Percentiles rank a stretch among this genome's conserved stretches.
Conservation (phyloP, 1,140 invertebrate species). For the Spodoptera frugiperda region DNA sequence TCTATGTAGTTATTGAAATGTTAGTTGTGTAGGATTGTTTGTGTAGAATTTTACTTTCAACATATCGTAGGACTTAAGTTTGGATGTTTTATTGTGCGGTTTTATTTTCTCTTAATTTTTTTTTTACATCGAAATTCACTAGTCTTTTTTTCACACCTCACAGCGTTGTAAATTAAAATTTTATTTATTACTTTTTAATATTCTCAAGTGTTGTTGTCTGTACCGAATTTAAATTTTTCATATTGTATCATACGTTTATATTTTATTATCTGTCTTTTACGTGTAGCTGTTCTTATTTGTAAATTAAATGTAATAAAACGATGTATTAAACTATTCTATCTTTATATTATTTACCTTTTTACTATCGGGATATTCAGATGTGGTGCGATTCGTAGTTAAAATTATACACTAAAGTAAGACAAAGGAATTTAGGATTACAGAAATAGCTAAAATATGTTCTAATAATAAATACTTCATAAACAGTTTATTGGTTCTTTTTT, state of each 20-base stretch:
- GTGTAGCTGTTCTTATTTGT: constrained; percentile 33
- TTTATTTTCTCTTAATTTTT: not conserved
- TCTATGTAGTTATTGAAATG: constrained; percentile 43
- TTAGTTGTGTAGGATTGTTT: constrained; percentile 40
- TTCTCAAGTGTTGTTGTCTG: not conserved
- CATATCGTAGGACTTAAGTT: constrained; percentile 40
- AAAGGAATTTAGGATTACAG: too few relatives aligned
- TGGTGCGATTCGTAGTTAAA: too few relatives aligned
- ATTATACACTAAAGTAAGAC: too few relatives aligned
- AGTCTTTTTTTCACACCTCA: not conserved
- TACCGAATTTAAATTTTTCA: not conserved
- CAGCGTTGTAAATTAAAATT: not conserved
- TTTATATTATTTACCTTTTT: not conserved
- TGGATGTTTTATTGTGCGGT: not conserved
- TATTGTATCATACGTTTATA: constrained; percentile 1
- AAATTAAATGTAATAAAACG: constrained; percentile 25
- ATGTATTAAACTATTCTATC: constrained; percentile 19
- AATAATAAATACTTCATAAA: too few relatives aligned
- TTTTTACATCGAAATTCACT: constrained; percentile 17
- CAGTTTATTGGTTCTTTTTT: too few relatives aligned
- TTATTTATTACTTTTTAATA: constrained; percentile 10
- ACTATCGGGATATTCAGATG: too few relatives aligned
- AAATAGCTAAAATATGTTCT: too few relatives aligned
- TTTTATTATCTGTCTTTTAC: not conserved
- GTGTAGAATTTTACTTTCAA: constrained; percentile 33